These are phyloP conservation scores for Macrobrachium nipponense DNA, from an alignment of 1,140 invertebrate genomes.

Conservation along the genomic window DNA sequence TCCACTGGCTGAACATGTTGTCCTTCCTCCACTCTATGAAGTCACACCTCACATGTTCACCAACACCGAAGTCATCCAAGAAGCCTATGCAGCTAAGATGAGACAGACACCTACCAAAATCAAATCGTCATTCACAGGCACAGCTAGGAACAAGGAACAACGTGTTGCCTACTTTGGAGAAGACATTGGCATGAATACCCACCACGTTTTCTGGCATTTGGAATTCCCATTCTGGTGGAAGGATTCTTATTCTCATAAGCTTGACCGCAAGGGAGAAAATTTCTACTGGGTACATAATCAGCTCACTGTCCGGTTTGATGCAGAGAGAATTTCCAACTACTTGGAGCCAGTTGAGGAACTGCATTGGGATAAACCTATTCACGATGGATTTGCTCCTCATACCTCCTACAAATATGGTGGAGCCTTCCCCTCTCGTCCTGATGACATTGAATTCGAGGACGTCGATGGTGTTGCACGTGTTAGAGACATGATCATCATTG, in stretches of 20 bases:
- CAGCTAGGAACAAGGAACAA: too few relatives aligned
- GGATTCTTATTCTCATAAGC: neutral
- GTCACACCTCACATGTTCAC: constrained; percentile 38
- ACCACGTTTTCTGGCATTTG: too few relatives aligned
- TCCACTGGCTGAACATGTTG: neutral
- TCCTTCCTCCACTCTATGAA: constrained; percentile 41
- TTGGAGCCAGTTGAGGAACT: constrained; percentile 29
- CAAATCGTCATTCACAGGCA: too few relatives aligned
- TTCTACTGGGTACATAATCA: constrained; percentile 47
- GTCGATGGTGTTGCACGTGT: constrained; percentile 24
- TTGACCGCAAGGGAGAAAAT: constrained; percentile 36
- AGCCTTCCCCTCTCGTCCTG: constrained; percentile 36
- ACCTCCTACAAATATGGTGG: constrained; percentile 42
- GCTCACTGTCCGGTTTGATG: constrained; percentile 40
- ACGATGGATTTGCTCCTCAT: neutral
- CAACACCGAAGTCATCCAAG: too few relatives aligned
- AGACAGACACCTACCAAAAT: too few relatives aligned
- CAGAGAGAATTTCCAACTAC: constrained; percentile 34
- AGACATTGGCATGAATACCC: too few relatives aligned
- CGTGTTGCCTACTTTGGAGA: too few relatives aligned
- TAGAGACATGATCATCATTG: constrained; percentile 5
- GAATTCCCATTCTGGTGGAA: too few relatives aligned
- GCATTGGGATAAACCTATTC: constrained; percentile 23
- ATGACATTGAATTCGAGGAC: neutral
- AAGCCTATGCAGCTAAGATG: too few relatives aligned